Evolutionary conservation across 2,113 vertebrate species (phyloP).

Genomic region (Acrocephalus arundinaceus): DNA sequence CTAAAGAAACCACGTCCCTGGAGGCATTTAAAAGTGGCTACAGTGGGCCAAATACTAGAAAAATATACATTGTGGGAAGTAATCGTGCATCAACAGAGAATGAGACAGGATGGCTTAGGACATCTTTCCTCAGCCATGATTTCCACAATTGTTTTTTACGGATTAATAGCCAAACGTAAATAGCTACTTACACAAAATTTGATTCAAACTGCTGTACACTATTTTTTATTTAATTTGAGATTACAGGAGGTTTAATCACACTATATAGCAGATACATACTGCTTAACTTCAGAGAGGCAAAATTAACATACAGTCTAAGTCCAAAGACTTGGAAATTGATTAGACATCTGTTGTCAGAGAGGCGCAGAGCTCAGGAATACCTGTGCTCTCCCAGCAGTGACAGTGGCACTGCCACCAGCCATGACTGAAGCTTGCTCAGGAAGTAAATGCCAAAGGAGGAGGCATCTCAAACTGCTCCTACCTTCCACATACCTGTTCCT

Average conservation of each 20-base stretch:
- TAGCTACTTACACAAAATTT: background rate
- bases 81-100: background rate
- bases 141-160: background rate
- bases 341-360: background rate
- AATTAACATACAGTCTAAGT: background rate
- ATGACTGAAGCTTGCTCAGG: background rate
- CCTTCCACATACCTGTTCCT: background rate
- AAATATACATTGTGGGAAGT: background rate
- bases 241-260: background rate
- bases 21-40: background rate
- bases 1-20: conserved; percentile 1
- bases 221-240: background rate
- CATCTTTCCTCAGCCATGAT: background rate
- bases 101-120: background rate
- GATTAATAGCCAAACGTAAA: background rate
- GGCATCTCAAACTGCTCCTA: background rate
- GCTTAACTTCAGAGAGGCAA: background rate
- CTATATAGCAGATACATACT: background rate
- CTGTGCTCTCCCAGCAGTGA: background rate
- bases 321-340: background rate
- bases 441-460: rapidly evolving
- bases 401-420: background rate
- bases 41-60: background rate
- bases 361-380: background rate
- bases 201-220: background rate